A percentile compares a stretch with the other conserved stretches of the same genome.
These are phyloP conservation scores for Drosophila neotestacea DNA, from an alignment of 2,888 invertebrate genomes.

Conservation along the genomic window DNA sequence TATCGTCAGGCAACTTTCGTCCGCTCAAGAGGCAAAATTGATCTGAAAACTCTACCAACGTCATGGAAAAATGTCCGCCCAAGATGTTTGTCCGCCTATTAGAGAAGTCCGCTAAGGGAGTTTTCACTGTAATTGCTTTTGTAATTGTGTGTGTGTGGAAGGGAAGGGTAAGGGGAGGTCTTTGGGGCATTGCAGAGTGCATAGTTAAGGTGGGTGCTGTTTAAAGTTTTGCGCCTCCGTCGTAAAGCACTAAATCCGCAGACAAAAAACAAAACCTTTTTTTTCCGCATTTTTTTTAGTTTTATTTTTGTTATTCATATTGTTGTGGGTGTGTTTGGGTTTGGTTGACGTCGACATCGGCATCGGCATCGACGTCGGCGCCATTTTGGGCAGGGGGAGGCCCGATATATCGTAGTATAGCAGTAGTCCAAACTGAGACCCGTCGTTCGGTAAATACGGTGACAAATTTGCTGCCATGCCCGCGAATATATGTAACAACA, in stretches of 20 bases:
- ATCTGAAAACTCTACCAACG: too few relatives aligned
- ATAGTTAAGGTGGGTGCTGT: slow-evolving; percentile 21
- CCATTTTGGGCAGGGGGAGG: slow-evolving; percentile 40
- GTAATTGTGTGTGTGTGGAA: neutral
- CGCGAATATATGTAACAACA: slow-evolving; percentile 33
- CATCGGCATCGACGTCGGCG: slow-evolving; percentile 31
- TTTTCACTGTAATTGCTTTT: neutral
- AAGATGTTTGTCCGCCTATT: too few relatives aligned
- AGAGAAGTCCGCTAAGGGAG: too few relatives aligned
- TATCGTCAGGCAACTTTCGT: too few relatives aligned
- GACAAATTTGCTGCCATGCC: slow-evolving; percentile 60
- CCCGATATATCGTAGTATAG: slow-evolving; percentile 18
- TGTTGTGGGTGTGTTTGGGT: slow-evolving; percentile 60
- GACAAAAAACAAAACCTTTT: slow-evolving; percentile 64
- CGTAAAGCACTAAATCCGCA: slow-evolving; percentile 74
- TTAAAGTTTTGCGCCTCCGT: slow-evolving; percentile 58
- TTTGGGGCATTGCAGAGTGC: slow-evolving; percentile 6
- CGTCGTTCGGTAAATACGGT: slow-evolving; percentile 51
- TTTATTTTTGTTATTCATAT: slow-evolving; percentile 32
- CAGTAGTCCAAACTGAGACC: slow-evolving; percentile 39
- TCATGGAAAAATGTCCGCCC: too few relatives aligned
- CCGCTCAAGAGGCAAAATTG: too few relatives aligned
- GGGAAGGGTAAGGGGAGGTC: neutral
- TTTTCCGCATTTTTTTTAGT: neutral
- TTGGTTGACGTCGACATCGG: slow-evolving; percentile 42